A percentile compares a stretch with the other conserved stretches of the same genome.
These are phyloP conservation scores for Clostera curtula DNA, from an alignment of 2,888 invertebrate species.

Conservation along the genomic window DNA sequence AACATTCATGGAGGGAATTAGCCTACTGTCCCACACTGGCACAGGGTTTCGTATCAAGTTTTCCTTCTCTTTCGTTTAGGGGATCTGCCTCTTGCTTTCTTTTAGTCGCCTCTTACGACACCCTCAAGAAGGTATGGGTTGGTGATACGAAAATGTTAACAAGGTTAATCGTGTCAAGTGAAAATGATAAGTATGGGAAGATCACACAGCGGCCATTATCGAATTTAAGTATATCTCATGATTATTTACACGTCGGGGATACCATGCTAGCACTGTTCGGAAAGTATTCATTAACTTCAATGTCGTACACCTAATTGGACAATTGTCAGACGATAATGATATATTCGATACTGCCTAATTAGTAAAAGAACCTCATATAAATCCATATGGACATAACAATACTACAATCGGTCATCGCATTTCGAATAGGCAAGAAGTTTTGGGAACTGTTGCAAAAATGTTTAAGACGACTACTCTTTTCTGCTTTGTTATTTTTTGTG, in stretches of 20 bases:
- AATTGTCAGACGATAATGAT: slow-evolving; percentile 15
- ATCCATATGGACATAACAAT: slow-evolving; percentile 11
- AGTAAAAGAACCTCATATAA: slow-evolving; percentile 22
- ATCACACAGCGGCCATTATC: too few relatives aligned
- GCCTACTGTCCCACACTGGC: too few relatives aligned
- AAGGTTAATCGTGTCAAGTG: too few relatives aligned
- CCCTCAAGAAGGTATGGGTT: too few relatives aligned
- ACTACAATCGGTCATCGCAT: slow-evolving; percentile 11
- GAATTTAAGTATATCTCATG: not conserved
- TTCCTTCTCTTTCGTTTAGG: too few relatives aligned
- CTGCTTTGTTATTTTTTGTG: slow-evolving; percentile 26
- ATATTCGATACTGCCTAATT: slow-evolving; percentile 13
- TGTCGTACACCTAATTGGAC: slow-evolving; percentile 13
- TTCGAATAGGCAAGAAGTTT: slow-evolving; percentile 7
- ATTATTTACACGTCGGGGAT: not conserved
- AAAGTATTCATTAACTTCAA: slow-evolving; percentile 1
- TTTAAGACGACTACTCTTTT: slow-evolving; percentile 22
- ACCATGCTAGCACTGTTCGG: not conserved
- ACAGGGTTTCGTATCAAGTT: too few relatives aligned
- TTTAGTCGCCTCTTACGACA: too few relatives aligned
- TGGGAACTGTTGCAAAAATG: slow-evolving; percentile 29
- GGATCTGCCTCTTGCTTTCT: too few relatives aligned
- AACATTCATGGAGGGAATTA: too few relatives aligned
- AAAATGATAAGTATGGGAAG: too few relatives aligned
- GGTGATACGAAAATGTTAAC: too few relatives aligned